Percentiles rank a stretch among this genome's conserved stretches.
phyloP scores from a whole-genome alignment of 1,140 invertebrate genomes.

The Pseudomyrmex flavicornis region DNA sequence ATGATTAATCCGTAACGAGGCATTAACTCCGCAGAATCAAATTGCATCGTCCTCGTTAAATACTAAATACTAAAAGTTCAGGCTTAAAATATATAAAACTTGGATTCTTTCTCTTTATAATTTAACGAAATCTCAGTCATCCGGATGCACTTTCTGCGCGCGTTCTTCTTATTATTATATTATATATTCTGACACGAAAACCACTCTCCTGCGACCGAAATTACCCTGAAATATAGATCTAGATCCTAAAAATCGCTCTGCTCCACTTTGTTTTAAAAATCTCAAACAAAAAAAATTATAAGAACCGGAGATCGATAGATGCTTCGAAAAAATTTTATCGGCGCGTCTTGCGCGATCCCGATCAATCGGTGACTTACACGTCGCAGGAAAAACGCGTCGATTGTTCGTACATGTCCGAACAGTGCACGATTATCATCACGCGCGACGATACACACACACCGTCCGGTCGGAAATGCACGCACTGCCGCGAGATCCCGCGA shows the following conservation, averaged over 20 bases:
- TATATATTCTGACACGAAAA: not conserved
- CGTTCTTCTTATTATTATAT: slow-evolving; percentile 12
- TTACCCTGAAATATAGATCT: slow-evolving; percentile 17
- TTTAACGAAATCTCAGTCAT: slow-evolving; percentile 20
- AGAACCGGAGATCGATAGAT: slow-evolving; percentile 9
- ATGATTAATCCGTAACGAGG: slow-evolving; percentile 48
- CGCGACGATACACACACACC: slow-evolving; percentile 23
- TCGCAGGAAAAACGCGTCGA: not conserved
- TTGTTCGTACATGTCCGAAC: not conserved
- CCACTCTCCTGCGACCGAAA: not conserved
- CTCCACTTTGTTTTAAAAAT: slow-evolving; percentile 14
- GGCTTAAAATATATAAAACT: not conserved
- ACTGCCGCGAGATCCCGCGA: slow-evolving; percentile 17
- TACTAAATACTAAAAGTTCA: slow-evolving; percentile 5
- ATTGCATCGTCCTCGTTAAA: not conserved
- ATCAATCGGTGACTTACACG: not conserved
- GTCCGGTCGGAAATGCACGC: slow-evolving; percentile 16
- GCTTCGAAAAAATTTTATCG: slow-evolving; percentile 25
- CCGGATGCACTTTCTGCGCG: slow-evolving; percentile 6
- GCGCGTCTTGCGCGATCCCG: not conserved
- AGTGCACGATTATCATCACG: slow-evolving; percentile 1
- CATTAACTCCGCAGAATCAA: slow-evolving; percentile 47
- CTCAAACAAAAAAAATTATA: not conserved
- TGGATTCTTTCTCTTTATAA: not conserved
- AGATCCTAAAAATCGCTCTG: not conserved